phyloP scores from a whole-genome alignment of 2,888 invertebrate genomes.

The Alviniconcha strummeri region DNA sequence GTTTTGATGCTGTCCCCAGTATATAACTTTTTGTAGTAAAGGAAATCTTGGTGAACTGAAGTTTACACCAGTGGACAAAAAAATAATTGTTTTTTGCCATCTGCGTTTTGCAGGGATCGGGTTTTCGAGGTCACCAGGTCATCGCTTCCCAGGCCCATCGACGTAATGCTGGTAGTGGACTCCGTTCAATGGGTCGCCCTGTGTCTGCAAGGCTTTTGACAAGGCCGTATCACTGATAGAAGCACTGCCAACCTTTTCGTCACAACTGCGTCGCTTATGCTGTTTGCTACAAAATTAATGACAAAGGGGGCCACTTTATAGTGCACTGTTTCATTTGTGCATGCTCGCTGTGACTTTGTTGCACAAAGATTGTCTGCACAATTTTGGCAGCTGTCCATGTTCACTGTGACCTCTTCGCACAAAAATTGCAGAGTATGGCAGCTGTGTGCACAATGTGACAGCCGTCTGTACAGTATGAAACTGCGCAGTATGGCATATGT shows the following conservation, averaged over 20 bases:
- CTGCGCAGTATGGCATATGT: no score
- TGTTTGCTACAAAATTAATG: no score
- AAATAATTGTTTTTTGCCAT: no score
- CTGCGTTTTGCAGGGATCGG: not conserved
- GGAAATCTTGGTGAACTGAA: no score
- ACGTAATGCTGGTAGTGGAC: not conserved
- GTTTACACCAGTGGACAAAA: no score
- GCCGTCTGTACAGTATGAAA: no score
- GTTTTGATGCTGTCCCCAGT: no score
- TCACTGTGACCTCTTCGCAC: not conserved
- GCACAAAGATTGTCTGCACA: not conserved
- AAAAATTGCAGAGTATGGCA: no score
- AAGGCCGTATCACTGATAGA: conserved; percentile 2
- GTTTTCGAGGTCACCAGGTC: conserved; percentile 28
- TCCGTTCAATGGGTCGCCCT: not conserved
- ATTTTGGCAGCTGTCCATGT: not conserved
- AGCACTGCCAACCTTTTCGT: not conserved
- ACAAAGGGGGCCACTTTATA: no score
- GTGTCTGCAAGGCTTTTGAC: conserved; percentile 13
- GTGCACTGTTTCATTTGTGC: not conserved
- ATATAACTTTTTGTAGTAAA: no score
- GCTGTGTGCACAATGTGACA: no score
- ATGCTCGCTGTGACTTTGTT: not conserved
- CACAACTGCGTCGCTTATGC: not conserved
- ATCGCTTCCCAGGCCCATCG: not conserved